Evolutionary conservation across 2,888 invertebrate genomes (phyloP).

Genomic region (Pogonocherus hispidulus): DNA sequence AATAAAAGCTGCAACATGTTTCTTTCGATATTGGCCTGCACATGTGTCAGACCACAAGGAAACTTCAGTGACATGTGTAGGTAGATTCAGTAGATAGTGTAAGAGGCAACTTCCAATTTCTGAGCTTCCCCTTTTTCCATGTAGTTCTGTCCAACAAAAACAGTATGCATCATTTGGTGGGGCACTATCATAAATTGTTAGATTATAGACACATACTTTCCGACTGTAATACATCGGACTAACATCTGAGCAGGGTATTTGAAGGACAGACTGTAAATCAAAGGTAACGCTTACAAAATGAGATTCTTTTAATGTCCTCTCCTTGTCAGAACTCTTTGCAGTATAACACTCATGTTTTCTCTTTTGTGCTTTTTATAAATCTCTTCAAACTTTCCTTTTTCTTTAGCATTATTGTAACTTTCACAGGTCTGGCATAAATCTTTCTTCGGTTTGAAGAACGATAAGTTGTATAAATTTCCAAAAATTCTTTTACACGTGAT

Average conservation of each 20-base stretch:
- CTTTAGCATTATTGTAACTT: not conserved
- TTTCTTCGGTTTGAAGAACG: slow-evolving; percentile 3
- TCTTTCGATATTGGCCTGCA: slow-evolving; percentile 51
- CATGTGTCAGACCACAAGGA: slow-evolving; percentile 44
- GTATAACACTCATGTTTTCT: not conserved
- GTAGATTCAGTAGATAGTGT: slow-evolving; percentile 9
- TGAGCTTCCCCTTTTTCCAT: slow-evolving; percentile 34
- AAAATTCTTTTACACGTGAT: not conserved
- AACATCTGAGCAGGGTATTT: slow-evolving; percentile 56
- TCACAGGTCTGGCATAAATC: not conserved
- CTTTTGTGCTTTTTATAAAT: not conserved
- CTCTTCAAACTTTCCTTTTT: not conserved
- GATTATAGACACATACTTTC: slow-evolving; percentile 29
- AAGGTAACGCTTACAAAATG: slow-evolving; percentile 54
- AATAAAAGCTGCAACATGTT: slow-evolving; percentile 24
- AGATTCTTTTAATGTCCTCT: slow-evolving; percentile 42
- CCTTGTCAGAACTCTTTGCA: too few relatives aligned
- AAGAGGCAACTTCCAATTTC: slow-evolving; percentile 36
- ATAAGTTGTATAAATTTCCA: slow-evolving; percentile 2
- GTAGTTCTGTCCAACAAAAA: slow-evolving; percentile 28
- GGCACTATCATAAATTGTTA: slow-evolving; percentile 30
- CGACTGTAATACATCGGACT: slow-evolving; percentile 50
- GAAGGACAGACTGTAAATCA: slow-evolving; percentile 57
- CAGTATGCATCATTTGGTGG: slow-evolving; percentile 29
- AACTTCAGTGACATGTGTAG: slow-evolving; percentile 30